Base-by-base conservation (phyloP, 2,113 vertebrate genomes). In the Thalassarche chlororhynchos region DNA sequence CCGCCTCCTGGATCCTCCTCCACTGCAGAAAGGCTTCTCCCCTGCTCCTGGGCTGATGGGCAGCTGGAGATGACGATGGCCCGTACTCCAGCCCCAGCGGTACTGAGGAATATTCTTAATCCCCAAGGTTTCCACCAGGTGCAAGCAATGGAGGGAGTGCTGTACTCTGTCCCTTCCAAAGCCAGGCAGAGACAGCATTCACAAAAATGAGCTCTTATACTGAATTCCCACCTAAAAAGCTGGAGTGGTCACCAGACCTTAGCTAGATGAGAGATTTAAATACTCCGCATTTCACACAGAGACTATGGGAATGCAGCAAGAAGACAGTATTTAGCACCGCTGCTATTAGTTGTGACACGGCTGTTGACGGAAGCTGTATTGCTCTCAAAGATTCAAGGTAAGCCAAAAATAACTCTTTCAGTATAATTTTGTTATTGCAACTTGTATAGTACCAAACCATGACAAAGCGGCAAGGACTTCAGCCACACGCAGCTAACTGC, bases 21-120 rank as follows among this genome's bases (percentile, higher is more conserved):
- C 1, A 1, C 57, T 17, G 11, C 52, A 81, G 38, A 55, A 66
- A 68, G n/a, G 28, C 31, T 82, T 74, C 24, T 69, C 5, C 17
- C 21, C 4, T 0, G 4, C 42, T 66, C 32, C 82, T 38, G 26
- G 44, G 47, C 24, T 72, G 44, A 38, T 0, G 0, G 32, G 31
- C 1, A 6, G 82, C 51, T 75, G 52, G 29, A 90, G 47, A 55
- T 26, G n/a, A 79, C 54, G 76, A 12, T 34, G 20, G 40, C 5
- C 29, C 11, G 14, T 62, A 42, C 13, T 74, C 31, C 58, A 79
- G 19, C 8, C 18, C 14, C 34, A 52, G 49, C 0, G 0, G 12
- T 42, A 58, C 34, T 42, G 12, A 71, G 36, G 29, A 51, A 34
- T 23, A 71, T 20, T 28, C 65, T 38, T 12, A 28, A n/a, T 42